These are phyloP conservation scores for Mythimna lalbum DNA, from an alignment of 2,888 invertebrate species.

Conservation along the genomic window DNA sequence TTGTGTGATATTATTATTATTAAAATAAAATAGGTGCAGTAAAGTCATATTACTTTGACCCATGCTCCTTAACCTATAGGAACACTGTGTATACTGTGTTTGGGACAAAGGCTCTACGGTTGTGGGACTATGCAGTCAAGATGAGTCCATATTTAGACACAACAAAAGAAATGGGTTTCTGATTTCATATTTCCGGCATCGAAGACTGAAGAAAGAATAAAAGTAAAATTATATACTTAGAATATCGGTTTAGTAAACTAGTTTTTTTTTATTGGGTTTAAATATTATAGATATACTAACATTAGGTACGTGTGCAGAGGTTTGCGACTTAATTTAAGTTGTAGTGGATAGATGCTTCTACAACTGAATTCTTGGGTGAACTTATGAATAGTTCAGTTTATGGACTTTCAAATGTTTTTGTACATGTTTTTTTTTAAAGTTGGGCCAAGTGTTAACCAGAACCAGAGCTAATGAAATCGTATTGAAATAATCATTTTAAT, in stretches of 20 bases:
- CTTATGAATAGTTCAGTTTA: neutral
- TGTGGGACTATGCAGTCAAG: too few species aligned
- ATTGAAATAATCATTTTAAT: constrained; percentile 35
- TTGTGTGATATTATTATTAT: too few species aligned
- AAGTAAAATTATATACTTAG: too few species aligned
- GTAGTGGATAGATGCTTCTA: neutral
- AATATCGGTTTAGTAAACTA: neutral
- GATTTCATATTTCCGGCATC: neutral
- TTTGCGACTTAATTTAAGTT: neutral
- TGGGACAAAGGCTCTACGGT: too few species aligned
- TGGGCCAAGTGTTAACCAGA: neutral
- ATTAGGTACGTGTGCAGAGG: neutral
- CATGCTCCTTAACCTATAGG: too few species aligned
- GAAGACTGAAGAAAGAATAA: neutral
- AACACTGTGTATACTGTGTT: too few species aligned
- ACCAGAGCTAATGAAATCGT: constrained; percentile 4
- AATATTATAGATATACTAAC: neutral
- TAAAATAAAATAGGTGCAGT: too few species aligned
- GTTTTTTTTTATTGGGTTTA: neutral
- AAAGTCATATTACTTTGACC: too few species aligned
- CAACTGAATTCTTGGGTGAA: neutral
- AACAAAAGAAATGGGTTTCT: neutral
- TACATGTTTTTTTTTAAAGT: neutral
- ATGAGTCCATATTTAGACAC: too few species aligned
- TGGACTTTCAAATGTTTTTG: neutral